A percentile compares a stretch with the other conserved stretches of the same genome.
phyloP scores from a whole-genome alignment of 2,888 invertebrate species.

The Augiades crinisus region DNA sequence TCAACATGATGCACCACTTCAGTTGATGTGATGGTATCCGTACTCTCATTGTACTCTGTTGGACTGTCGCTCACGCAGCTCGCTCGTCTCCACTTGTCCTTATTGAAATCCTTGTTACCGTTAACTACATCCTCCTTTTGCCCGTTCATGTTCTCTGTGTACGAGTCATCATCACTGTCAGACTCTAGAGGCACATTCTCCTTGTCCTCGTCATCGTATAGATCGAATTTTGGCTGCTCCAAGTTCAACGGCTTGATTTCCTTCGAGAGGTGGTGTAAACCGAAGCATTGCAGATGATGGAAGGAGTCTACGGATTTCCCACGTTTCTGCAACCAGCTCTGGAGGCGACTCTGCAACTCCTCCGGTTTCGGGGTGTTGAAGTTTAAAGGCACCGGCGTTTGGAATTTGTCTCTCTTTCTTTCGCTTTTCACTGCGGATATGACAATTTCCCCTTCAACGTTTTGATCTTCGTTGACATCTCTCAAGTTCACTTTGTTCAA shows the following conservation, averaged over 20 bases:
- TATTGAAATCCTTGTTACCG: slow-evolving; percentile 32
- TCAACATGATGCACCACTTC: slow-evolving; percentile 41
- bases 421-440: slow-evolving; percentile 68
- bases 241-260: slow-evolving; percentile 36
- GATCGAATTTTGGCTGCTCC: slow-evolving; percentile 35
- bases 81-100: slow-evolving; percentile 55
- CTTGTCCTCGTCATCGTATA: slow-evolving; percentile 71
- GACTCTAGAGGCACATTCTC: slow-evolving; percentile 71
- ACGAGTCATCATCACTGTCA: slow-evolving; percentile 66
- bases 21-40: slow-evolving; percentile 45
- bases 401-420: slow-evolving; percentile 63
- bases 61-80: slow-evolving; percentile 53
- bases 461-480: slow-evolving; percentile 55
- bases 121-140: slow-evolving; percentile 35
- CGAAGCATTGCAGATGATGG: slow-evolving; percentile 80
- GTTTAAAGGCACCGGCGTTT: slow-evolving; percentile 52
- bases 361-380: slow-evolving; percentile 62
- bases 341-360: slow-evolving; percentile 65
- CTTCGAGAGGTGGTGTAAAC: slow-evolving; percentile 53
- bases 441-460: slow-evolving; percentile 46
- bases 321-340: slow-evolving; percentile 74
- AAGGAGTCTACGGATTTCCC: slow-evolving; percentile 73
- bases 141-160: slow-evolving; percentile 55
- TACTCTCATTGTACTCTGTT: slow-evolving; percentile 49
- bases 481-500: slow-evolving; percentile 50